Percentiles rank a stretch among this genome's conserved stretches.
phyloP scores from a whole-genome alignment of 2,797 vertebrate genomes.

The Xiphorhynchus erythropygius region DNA sequence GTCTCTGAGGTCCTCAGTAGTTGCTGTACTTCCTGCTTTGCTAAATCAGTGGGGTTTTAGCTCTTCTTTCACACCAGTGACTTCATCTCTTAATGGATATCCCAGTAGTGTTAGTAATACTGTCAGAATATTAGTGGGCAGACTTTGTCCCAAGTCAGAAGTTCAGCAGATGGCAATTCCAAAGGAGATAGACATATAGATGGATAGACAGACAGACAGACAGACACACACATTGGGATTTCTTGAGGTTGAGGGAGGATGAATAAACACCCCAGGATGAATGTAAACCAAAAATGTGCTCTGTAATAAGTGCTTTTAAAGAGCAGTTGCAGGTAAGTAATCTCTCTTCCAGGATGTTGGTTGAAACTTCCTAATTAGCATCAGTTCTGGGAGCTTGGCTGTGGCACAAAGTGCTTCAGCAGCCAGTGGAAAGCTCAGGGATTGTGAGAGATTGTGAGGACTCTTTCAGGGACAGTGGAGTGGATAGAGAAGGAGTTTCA shows the following conservation, averaged over 20 bases:
- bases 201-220: rapidly evolving
- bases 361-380: background rate
- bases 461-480: background rate
- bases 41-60: background rate
- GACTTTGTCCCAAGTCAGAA: background rate
- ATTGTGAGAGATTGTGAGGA: no score
- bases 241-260: background rate
- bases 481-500: background rate
- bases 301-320: background rate
- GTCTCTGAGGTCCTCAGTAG: background rate
- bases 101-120: background rate
- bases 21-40: background rate
- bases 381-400: background rate
- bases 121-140: background rate
- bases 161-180: background rate
- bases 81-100: background rate
- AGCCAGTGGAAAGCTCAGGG: background rate
- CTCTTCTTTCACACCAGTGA: background rate
- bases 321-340: conserved; percentile 22
- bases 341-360: background rate
- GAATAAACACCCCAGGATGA: background rate
- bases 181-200: background rate
- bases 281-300: background rate
- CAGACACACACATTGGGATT: background rate
- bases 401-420: background rate